These are phyloP conservation scores for Ctenopoma kingsleyae DNA, from an alignment of 2,797 vertebrate genomes.

Conservation along the genomic window DNA sequence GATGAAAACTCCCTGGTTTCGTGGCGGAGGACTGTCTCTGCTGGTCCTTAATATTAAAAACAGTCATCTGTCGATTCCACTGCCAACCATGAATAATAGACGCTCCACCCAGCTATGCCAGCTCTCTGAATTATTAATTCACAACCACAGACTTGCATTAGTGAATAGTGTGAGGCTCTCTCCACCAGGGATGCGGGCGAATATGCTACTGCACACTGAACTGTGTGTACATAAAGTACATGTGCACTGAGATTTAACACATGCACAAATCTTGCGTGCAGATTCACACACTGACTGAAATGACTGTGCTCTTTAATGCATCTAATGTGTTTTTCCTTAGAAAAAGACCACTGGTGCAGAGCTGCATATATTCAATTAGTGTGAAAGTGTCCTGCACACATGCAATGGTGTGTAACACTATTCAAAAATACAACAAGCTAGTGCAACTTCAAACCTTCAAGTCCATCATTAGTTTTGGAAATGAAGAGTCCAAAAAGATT, in stretches of 20 bases:
- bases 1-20: slow-evolving; percentile 13
- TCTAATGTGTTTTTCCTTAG: background rate
- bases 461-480: too few relatives aligned
- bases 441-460: too few relatives aligned
- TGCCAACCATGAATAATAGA: slow-evolving; percentile 78
- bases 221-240: background rate
- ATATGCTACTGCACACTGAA: slow-evolving; percentile 14
- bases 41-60: slow-evolving; percentile 63
- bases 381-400: too few relatives aligned
- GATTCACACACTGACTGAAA: slow-evolving; percentile 29
- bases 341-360: background rate
- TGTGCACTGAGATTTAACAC: slow-evolving; percentile 2
- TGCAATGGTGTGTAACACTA: too few relatives aligned
- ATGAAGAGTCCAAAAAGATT: too few relatives aligned
- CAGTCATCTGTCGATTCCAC: slow-evolving; percentile 65
- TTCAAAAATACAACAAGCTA: too few relatives aligned
- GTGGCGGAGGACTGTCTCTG: slow-evolving; percentile 30
- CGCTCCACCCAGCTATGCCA: slow-evolving; percentile 64
- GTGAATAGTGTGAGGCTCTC: slow-evolving; percentile 48
- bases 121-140: slow-evolving; percentile 76
- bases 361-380: too few relatives aligned
- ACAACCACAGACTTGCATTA: slow-evolving; percentile 71
- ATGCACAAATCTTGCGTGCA: slow-evolving; percentile 7
- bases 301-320: too few relatives aligned
- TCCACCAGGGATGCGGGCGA: slow-evolving; percentile 13